These are phyloP conservation scores for Phacellophora camtschatica DNA, from an alignment of 30 jellyfish, hydroid and myxozoan species.

Conservation along the genomic window DNA sequence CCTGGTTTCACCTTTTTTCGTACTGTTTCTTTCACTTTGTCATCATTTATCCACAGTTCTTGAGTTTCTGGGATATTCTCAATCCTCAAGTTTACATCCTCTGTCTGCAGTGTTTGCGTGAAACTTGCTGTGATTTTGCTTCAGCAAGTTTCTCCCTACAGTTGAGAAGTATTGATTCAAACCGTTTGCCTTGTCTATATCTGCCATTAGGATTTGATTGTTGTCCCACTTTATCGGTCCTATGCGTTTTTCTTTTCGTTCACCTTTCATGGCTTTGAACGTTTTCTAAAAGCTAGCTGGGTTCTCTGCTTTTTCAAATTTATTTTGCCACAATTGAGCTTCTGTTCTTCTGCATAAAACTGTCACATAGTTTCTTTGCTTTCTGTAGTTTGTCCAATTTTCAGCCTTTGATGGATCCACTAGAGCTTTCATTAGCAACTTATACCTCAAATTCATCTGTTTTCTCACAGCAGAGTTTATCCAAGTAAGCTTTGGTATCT, in stretches of 20 bases:
- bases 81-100: neutral
- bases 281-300: conserved; percentile 43
- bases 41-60: neutral
- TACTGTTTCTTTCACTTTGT: conserved; percentile 17
- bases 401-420: conserved; percentile 19
- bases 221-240: conserved; percentile 42
- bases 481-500: conserved; percentile 7
- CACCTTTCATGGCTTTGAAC: conserved; percentile 34
- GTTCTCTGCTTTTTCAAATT: conserved; percentile 36
- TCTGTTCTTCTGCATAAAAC: neutral
- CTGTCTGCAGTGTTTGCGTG: neutral
- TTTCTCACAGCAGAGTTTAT: conserved; percentile 14
- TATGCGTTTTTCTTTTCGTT: neutral
- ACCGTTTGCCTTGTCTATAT: conserved; percentile 44
- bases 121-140: no score
- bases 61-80: neutral
- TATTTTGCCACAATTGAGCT: conserved; percentile 1
- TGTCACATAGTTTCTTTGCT: conserved; percentile 31
- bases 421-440: conserved; percentile 27
- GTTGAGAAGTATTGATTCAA: conserved; percentile 29
- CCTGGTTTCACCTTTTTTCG: conserved; percentile 38
- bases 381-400: conserved; percentile 32
- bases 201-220: conserved; percentile 1
- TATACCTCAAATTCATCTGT: conserved; percentile 17
- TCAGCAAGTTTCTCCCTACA: conserved; percentile 52